Conservation (phyloP, 2,888 invertebrate genomes). For the Brachycybe producta region DNA sequence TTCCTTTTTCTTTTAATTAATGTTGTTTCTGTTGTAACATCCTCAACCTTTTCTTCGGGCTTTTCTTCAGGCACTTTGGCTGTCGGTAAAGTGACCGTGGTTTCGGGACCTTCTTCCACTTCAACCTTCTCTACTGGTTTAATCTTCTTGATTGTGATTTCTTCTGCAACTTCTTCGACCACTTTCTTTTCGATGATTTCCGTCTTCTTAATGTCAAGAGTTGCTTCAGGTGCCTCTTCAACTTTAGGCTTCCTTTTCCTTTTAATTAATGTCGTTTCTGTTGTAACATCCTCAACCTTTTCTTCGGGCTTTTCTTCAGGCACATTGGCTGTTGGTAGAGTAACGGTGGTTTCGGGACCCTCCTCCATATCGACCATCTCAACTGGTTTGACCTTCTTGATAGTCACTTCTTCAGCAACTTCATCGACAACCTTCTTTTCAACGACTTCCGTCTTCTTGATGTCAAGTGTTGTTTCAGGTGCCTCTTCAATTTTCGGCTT, state of each 20-base stretch:
- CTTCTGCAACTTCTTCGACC: slow-evolving; percentile 33
- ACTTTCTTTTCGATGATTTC: slow-evolving; percentile 30
- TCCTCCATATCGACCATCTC: neutral
- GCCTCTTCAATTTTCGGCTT: slow-evolving; percentile 17
- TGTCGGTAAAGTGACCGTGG: neutral
- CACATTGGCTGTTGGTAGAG: neutral
- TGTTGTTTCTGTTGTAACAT: slow-evolving; percentile 21
- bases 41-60: slow-evolving; percentile 12
- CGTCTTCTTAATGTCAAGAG: slow-evolving; percentile 27
- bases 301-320: slow-evolving; percentile 4
- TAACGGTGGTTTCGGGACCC: neutral
- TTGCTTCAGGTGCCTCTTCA: slow-evolving; percentile 21
- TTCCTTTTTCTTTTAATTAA: slow-evolving; percentile 14
- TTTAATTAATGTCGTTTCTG: slow-evolving; percentile 19
- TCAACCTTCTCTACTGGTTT: slow-evolving; percentile 21
- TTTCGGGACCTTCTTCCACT: slow-evolving; percentile 1
- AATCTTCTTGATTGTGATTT: slow-evolving; percentile 30
- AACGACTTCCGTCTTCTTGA: slow-evolving; percentile 2
- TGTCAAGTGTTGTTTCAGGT: slow-evolving; percentile 22
- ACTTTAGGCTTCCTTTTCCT: slow-evolving; percentile 19
- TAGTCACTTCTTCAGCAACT: slow-evolving; percentile 10
- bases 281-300: slow-evolving; percentile 16
- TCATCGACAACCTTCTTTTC: neutral
- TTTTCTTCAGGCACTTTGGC: no score
- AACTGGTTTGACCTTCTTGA: slow-evolving; percentile 1